Conservation (phyloP, 1,140 invertebrate genomes). For the Monomorium pharaonis region DNA sequence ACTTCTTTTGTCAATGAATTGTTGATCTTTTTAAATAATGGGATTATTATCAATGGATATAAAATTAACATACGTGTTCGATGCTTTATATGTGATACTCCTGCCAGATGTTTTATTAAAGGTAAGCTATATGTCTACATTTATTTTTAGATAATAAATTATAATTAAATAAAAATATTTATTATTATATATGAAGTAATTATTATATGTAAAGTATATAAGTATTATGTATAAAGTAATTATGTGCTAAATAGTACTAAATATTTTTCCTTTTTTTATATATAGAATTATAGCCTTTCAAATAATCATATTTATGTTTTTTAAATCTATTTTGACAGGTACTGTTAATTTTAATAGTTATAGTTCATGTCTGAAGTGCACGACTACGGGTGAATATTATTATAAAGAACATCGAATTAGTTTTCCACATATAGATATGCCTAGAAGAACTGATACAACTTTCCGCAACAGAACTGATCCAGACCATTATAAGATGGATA, state of each 20-base stretch:
- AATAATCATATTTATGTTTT: neutral
- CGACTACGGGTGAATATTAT: conserved; percentile 10
- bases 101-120: conserved; percentile 25
- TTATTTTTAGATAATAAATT: conserved; percentile 16
- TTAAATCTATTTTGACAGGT: conserved; percentile 15
- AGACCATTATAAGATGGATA: conserved; percentile 16
- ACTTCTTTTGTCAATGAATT: conserved; percentile 1
- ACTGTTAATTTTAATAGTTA: conserved; percentile 32
- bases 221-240: no score
- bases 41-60: neutral
- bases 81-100: conserved; percentile 26
- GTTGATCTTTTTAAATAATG: conserved; percentile 23
- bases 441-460: conserved; percentile 27
- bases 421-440: conserved; percentile 31
- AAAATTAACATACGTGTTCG: conserved; percentile 34
- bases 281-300: neutral
- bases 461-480: conserved; percentile 16
- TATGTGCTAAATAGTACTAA: neutral
- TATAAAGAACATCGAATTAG: conserved; percentile 21
- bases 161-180: conserved; percentile 1
- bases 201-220: no score
- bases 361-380: conserved; percentile 18
- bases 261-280: conserved; percentile 11
- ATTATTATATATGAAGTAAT: no score
- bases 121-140: neutral